Evolutionary conservation across 1,140 invertebrate genomes (phyloP), one percentile per base, ranked within the genome.

Genomic region (Psilanteris sp.): DNA sequence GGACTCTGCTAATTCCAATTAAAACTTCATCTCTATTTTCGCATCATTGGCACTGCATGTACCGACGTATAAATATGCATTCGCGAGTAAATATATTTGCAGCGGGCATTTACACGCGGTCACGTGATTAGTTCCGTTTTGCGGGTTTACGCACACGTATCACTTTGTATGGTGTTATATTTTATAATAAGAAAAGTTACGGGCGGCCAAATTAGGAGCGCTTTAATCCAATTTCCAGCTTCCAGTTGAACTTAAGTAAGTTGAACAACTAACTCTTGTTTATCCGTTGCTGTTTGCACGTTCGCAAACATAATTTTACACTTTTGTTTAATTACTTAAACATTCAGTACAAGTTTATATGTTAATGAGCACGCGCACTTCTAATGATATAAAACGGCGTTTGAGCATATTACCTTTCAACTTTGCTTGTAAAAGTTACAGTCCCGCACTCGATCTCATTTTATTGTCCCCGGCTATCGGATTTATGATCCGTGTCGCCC

Each of bases 1-100:
- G 13, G 61, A 39, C 43, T 29, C 26, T 62, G 77, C 61, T 79
- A 77, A 82, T 80, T 81, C 74, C 78, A 83, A 82, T 84, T 83
- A 82, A 84, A 83, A 80, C 76, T 68, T 73, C 77, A 79, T 71
- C 78, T 83, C 76, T 82, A 79, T 79, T 82, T 79, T 76, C 77
- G 71, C 31, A 15, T 31, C 9, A 14, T 52, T 8, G 27, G 34
- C 15, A 54, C 10, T 7, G n/a, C 43, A 15, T 8, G 3, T 14
- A 14, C 14, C 2, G 9, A 10, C 39, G 13, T 7, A 22, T 31
- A 46, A 46, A 46, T 46, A 46, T 29, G 26, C 14, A 48, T 32
- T 1, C n/a, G 14, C 31, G 32, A 57, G 39, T 67, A 67, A 67
- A 67, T 67, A 55, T 57, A 29, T 20, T 20, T 20, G 18, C 18